Evolutionary conservation across 2,888 invertebrate genomes (phyloP), one percentile per base, ranked within the genome.

Genomic region (Caenorhabditis becei): DNA sequence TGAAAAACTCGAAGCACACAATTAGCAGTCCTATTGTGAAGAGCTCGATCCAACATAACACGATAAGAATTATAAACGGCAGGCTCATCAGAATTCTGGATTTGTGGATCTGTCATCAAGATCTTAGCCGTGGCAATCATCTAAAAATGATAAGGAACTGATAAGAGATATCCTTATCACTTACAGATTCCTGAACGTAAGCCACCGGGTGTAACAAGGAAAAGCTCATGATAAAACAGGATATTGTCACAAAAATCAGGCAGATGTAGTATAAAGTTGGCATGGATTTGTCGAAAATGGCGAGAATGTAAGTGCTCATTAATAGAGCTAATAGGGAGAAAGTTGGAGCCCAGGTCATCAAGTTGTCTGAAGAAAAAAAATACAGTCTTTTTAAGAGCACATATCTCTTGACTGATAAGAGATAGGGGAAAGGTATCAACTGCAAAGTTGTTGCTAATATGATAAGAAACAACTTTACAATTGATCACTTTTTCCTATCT

Each of bases 11-110:
- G 66, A 18, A 75, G 28, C 16, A 75, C 75, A 5, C 59, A 7
- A 24, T 61, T 66, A 0, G 44, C 37, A 0, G 59, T 26, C 18
- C 75, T 20, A 32, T 75, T 75, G 11, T 59, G 23, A 3, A 61
- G 41, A 1, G 66, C 10, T 41, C 75, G 26, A 18, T 75, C 75
- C 14, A 75, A 51, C 65, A 75, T 66, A 7, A 53, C 54, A 32
- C 75, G 75, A 61, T 75, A 75, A 53, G 41, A 59, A 26, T 51
- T 35, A 49, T 66, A 67, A 44, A 75, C 66, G 47, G 59, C 20
- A 0, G 59, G 53, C 23, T 67, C 66, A 14, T 51, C 14, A 14
- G 75, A 75, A 18, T 66, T 37, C 16, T 75, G 75, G 11, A 75
- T 37, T 20, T 26, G 44, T 2, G 47, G n/a, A 44, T 75, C 75